A percentile compares a stretch with the other conserved stretches of the same genome.
Evolutionary conservation across 1,140 invertebrate genomes (phyloP).

Genomic region (Rhopalosiphum padi): DNA sequence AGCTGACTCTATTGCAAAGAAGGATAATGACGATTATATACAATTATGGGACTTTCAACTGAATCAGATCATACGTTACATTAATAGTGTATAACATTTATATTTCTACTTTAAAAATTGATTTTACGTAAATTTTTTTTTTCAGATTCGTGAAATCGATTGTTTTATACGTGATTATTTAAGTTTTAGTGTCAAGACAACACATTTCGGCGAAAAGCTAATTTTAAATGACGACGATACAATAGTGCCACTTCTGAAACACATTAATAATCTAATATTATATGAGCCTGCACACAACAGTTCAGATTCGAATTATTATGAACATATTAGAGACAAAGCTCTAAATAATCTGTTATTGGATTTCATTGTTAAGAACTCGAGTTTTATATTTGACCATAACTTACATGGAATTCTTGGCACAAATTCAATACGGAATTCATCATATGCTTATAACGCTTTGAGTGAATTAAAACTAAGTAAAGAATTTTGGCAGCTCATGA

Average conservation of each 20-base stretch:
- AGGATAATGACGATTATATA: neutral
- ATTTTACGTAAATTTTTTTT: neutral
- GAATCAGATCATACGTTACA: neutral
- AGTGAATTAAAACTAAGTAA: neutral
- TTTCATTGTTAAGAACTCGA: slow-evolving; percentile 2
- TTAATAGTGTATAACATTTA: neutral
- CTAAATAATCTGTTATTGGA: neutral
- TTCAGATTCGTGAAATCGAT: neutral
- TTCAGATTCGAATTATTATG: neutral
- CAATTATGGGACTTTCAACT: neutral
- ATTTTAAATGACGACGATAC: neutral
- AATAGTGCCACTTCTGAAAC: neutral
- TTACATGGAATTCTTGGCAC: neutral
- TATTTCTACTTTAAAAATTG: neutral
- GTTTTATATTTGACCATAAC: neutral
- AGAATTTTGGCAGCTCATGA: neutral
- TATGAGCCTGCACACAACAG: neutral
- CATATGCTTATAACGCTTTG: neutral
- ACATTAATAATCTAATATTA: neutral
- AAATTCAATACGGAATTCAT: neutral
- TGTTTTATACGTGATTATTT: neutral
- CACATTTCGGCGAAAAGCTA: neutral
- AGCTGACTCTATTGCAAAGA: neutral
- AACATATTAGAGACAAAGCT: neutral
- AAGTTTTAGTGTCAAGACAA: neutral